These are phyloP conservation scores for Callyntrura sp. DNA, from an alignment of 2,888 invertebrate species.

Conservation along the genomic window DNA sequence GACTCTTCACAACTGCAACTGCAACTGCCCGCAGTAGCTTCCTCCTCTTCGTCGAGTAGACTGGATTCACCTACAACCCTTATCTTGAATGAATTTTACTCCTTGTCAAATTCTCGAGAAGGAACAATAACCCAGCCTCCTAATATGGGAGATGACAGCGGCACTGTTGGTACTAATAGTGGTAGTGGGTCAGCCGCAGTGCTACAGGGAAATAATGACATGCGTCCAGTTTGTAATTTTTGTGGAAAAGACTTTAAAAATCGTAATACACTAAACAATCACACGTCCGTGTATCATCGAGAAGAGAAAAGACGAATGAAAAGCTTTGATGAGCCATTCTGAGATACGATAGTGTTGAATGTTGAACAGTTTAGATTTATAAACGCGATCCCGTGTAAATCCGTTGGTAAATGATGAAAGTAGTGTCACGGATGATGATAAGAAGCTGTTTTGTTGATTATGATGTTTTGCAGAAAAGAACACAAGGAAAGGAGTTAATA, in stretches of 20 bases:
- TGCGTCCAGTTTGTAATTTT: constrained; percentile 56
- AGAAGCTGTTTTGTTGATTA: constrained; percentile 9
- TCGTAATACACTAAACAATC: constrained; percentile 63
- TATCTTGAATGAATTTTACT: constrained; percentile 52
- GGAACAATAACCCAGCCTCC: neutral
- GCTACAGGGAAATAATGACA: constrained; percentile 2
- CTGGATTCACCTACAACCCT: constrained; percentile 27
- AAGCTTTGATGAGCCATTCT: constrained; percentile 14
- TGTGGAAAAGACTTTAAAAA: constrained; percentile 72
- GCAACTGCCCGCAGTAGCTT: neutral
- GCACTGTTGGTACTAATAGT: neutral
- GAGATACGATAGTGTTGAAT: neutral
- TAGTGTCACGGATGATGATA: neutral
- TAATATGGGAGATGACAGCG: constrained; percentile 22
- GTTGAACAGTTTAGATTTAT: neutral
- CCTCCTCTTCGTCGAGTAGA: constrained; percentile 33
- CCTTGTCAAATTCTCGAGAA: constrained; percentile 47
- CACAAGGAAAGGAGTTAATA: neutral
- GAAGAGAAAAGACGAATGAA: constrained; percentile 35
- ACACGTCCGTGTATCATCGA: constrained; percentile 63
- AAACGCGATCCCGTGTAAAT: neutral
- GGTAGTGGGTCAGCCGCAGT: neutral
- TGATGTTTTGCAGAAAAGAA: constrained; percentile 50
- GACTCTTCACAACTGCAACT: neutral
- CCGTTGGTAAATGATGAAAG: neutral